Percentiles rank a stretch among this genome's conserved stretches.
These are phyloP conservation scores for Merodon equestris DNA, from an alignment of 2,888 invertebrate genomes.

Conservation along the genomic window DNA sequence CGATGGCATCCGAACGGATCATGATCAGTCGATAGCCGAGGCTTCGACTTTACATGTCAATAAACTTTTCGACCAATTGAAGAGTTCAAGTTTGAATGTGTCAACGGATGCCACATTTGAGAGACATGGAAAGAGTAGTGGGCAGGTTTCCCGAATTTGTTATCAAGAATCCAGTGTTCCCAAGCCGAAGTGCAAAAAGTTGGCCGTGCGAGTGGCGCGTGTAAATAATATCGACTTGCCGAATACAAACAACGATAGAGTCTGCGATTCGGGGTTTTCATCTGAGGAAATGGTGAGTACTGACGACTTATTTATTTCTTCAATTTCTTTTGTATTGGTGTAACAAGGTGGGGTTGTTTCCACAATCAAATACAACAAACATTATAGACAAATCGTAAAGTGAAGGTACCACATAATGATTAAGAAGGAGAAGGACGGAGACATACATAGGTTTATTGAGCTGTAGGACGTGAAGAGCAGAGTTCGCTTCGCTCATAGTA, in stretches of 20 bases:
- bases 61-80: slow-evolving; percentile 50
- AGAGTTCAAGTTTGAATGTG: slow-evolving; percentile 23
- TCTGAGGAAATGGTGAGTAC: slow-evolving; percentile 49
- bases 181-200: slow-evolving; percentile 22
- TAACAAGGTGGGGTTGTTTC: too few relatives aligned
- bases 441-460: too few relatives aligned
- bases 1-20: slow-evolving; percentile 28
- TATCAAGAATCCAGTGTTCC: background rate
- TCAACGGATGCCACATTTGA: background rate
- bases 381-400: too few relatives aligned
- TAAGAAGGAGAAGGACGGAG: too few relatives aligned
- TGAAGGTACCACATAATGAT: too few relatives aligned
- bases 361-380: too few relatives aligned
- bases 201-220: slow-evolving; percentile 15
- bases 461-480: too few relatives aligned
- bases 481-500: too few relatives aligned
- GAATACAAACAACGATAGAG: slow-evolving; percentile 2
- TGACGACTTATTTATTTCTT: too few relatives aligned
- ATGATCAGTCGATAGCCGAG: slow-evolving; percentile 49
- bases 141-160: slow-evolving; percentile 34
- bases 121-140: slow-evolving; percentile 14
- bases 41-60: slow-evolving; percentile 39
- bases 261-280: slow-evolving; percentile 55
- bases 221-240: background rate
- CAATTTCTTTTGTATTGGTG: too few relatives aligned